Evolutionary conservation across 2,113 vertebrate genomes (phyloP).

Genomic region (Phoenicopterus ruber): DNA sequence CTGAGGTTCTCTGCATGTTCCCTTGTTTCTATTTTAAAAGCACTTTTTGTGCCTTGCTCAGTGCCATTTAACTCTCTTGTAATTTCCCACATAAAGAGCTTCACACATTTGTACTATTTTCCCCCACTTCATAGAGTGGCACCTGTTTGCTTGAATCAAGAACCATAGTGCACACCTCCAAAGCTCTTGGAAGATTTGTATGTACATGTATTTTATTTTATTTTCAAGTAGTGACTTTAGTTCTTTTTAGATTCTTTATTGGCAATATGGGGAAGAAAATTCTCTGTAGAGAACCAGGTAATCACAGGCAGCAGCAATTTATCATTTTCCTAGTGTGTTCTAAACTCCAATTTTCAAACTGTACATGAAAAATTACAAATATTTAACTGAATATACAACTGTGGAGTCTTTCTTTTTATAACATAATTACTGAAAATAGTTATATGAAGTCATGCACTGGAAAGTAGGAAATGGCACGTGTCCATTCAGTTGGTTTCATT

Average conservation of each 20-base stretch:
- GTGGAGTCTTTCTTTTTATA: not conserved
- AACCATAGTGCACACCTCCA: conserved; percentile 37
- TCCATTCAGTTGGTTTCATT: not conserved
- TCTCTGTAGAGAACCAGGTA: not conserved
- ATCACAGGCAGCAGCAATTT: not conserved
- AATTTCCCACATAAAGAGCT: conserved; percentile 58
- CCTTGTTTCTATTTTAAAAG: conserved; percentile 65
- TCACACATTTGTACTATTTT: conserved; percentile 51
- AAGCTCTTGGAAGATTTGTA: conserved; percentile 42
- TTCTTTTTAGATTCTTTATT: not conserved
- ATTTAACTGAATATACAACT: not conserved
- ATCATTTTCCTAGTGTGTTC: not conserved
- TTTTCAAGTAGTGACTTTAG: not conserved
- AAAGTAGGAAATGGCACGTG: not conserved
- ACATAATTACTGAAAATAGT: not conserved
- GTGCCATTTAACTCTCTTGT: conserved; percentile 59
- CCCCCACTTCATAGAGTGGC: conserved; percentile 36
- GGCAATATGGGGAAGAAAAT: not conserved
- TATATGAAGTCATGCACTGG: not conserved
- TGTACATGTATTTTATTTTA: not conserved
- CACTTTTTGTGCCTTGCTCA: conserved; percentile 65
- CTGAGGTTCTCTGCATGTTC: conserved; percentile 60
- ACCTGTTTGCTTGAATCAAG: conserved; percentile 57
- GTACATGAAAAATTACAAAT: not conserved
- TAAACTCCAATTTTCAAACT: not conserved